phyloP scores from a whole-genome alignment of 2,888 invertebrate species.

The Hanleya hanleyi region DNA sequence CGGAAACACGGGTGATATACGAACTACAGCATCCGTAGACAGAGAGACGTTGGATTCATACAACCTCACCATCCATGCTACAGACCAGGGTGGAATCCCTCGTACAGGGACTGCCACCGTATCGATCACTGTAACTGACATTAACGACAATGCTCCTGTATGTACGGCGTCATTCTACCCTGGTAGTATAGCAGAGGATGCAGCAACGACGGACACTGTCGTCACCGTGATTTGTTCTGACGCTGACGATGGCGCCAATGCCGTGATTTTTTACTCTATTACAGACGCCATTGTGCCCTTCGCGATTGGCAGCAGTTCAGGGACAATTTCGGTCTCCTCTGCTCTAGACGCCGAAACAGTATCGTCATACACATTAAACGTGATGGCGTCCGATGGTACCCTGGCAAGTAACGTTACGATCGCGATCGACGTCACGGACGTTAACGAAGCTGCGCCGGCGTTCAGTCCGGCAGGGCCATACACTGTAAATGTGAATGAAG shows the following conservation, averaged over 20 bases:
- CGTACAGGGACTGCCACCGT: conserved; percentile 39
- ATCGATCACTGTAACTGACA: conserved; percentile 42
- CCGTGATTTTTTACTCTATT: background rate
- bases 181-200: conserved; percentile 31
- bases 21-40: conserved; percentile 35
- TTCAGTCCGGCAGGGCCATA: conserved; percentile 81
- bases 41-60: conserved; percentile 35
- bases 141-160: conserved; percentile 52
- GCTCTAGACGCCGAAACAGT: conserved; percentile 33
- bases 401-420: conserved; percentile 91
- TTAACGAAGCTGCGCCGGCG: conserved; percentile 93
- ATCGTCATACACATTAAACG: conserved; percentile 16
- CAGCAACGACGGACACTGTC: conserved; percentile 29
- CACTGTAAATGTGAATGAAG: conserved; percentile 15
- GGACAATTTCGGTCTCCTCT: conserved; percentile 20
- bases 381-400: conserved; percentile 92
- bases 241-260: conserved; percentile 38
- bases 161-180: conserved; percentile 28
- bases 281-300: background rate
- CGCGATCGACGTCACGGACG: conserved; percentile 93
- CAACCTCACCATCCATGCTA: conserved; percentile 41
- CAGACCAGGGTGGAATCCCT: conserved; percentile 32
- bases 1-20: conserved; percentile 26
- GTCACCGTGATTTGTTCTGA: conserved; percentile 40
- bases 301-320: conserved; percentile 14